Percentiles rank a stretch among this genome's conserved stretches.
These are phyloP conservation scores for Kryptolebias ocellatus DNA, from an alignment of 2,797 vertebrate species.

Conservation along the genomic window DNA sequence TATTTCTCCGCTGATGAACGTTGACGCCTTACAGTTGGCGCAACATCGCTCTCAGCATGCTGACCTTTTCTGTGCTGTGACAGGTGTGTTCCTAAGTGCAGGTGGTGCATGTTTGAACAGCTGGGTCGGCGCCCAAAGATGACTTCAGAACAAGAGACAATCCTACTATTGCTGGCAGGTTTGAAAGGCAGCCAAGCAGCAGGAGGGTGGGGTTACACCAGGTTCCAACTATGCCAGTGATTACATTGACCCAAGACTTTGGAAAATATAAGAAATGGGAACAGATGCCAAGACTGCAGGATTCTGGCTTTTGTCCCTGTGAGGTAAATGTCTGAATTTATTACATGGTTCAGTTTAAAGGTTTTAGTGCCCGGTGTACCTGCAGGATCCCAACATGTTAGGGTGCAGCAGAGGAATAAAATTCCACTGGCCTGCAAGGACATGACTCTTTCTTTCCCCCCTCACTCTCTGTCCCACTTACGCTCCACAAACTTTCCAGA, in stretches of 20 bases:
- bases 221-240: slow-evolving; percentile 43
- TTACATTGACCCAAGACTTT: slow-evolving; percentile 22
- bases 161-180: slow-evolving; percentile 40
- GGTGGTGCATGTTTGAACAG: slow-evolving; percentile 60
- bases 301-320: background rate
- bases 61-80: slow-evolving; percentile 41
- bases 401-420: slow-evolving; percentile 57
- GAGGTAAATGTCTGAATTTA: background rate
- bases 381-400: slow-evolving; percentile 51
- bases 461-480: slow-evolving; percentile 22
- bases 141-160: slow-evolving; percentile 61
- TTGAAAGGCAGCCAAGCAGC: slow-evolving; percentile 47
- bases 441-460: slow-evolving; percentile 65
- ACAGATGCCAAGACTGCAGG: background rate
- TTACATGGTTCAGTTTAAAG: slow-evolving; percentile 25
- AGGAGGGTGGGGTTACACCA: slow-evolving; percentile 17
- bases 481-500: slow-evolving; percentile 42
- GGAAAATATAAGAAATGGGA: slow-evolving; percentile 44
- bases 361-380: slow-evolving; percentile 23
- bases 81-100: slow-evolving; percentile 57
- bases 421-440: slow-evolving; percentile 77
- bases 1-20: slow-evolving; percentile 5
- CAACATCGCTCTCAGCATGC: slow-evolving; percentile 1
- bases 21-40: slow-evolving; percentile 21
- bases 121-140: slow-evolving; percentile 45